Base-by-base conservation (phyloP, 53 echinoderm and acorn worm genomes). In the Luidia sarsii region DNA sequence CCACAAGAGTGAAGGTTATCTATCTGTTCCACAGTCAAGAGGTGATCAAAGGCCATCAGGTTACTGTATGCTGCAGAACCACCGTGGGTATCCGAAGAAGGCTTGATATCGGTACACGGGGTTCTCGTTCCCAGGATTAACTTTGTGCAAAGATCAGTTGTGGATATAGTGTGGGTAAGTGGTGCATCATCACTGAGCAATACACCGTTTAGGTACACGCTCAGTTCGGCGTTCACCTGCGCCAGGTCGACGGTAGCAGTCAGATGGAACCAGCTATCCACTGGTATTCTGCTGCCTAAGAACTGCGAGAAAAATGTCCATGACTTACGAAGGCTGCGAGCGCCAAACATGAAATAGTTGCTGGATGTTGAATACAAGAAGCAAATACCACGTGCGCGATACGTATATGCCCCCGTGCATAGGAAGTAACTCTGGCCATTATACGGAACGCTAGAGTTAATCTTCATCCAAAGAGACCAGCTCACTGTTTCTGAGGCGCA, bases 381-480 rank as follows among this genome's bases (percentile, higher is more conserved):
- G 51, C n/a, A 4, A 14, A 51, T 21, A 14, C 51, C 51, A 18
- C 51, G 51, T 9, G 13, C 51, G 18, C 21, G 8, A 8, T 8
- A 46, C 8, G 46, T 46, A 15, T 14, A 15, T 46, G 8, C 46
- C 46, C 59, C 59, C 24, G 59, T 20, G 3, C 28, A 24, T 14
- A 57, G 5, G 21, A 24, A 57, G 27, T 57, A 57, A 4, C 30
- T 46, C 19, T 46, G 19, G 9, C 25, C 23, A 10, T 1, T 23
- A 7, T 11, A 25, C 41, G 9, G 23, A 1, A 18, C 30, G 27
- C 45, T 28, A 29, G 59, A 68, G 68, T 68, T 68, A 2, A 68
- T 45, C 14, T 68, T 68, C 2, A 68, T 2, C 68, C 68, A 68
- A 21, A 68, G 43, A 22, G 68, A 68, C 68, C 68, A 68, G 48